These are phyloP conservation scores for Epicauta chinensis DNA, from an alignment of 1,140 invertebrate genomes.

Conservation along the genomic window DNA sequence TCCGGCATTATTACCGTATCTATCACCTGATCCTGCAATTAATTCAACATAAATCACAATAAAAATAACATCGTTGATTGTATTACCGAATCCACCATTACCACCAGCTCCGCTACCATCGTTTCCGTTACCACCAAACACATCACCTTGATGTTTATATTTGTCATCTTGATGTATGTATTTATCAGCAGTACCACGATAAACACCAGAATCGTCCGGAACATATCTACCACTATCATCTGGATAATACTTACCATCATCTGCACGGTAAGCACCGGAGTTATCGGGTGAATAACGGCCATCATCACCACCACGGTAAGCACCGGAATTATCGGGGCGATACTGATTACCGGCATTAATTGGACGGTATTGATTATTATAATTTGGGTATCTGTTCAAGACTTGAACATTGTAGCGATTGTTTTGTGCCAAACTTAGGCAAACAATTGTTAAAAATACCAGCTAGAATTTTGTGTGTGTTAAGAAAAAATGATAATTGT, in stretches of 20 bases:
- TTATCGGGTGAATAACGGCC: slow-evolving; percentile 7
- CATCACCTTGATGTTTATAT: slow-evolving; percentile 10
- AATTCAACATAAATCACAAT: background rate
- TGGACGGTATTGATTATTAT: background rate
- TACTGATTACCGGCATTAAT: slow-evolving; percentile 4
- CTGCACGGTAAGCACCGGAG: slow-evolving; percentile 5
- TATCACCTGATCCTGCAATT: background rate
- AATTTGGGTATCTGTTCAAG: too few species aligned
- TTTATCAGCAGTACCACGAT: slow-evolving; percentile 8
- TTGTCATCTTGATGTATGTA: slow-evolving; percentile 13
- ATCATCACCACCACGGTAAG: slow-evolving; percentile 17
- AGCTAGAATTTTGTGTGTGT: too few species aligned
- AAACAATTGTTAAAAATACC: too few species aligned
- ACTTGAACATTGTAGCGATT: too few species aligned
- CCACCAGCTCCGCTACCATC: slow-evolving; percentile 4
- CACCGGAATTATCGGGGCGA: slow-evolving; percentile 18
- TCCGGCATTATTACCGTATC: background rate
- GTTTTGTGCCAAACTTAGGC: too few species aligned
- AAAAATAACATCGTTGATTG: too few species aligned
- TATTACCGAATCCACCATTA: background rate
- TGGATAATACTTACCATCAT: slow-evolving; percentile 7
- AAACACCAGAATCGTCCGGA: slow-evolving; percentile 8
- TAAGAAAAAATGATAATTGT: too few species aligned
- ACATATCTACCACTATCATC: slow-evolving; percentile 9
- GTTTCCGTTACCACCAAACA: slow-evolving; percentile 5